Evolutionary conservation across 2,888 invertebrate species (phyloP).

Genomic region (Drosophila cracens): DNA sequence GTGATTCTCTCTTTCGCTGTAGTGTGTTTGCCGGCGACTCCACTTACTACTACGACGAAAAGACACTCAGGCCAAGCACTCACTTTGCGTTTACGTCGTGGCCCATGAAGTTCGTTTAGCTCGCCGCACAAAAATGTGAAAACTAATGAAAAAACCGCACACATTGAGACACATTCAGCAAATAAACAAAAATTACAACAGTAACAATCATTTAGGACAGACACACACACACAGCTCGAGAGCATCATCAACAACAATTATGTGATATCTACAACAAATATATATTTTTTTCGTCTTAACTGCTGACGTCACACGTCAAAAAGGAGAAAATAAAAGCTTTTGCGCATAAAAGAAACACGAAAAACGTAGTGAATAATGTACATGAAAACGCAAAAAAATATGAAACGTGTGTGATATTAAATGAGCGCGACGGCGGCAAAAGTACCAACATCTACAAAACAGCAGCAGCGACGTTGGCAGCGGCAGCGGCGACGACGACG

Average conservation of each 20-base stretch:
- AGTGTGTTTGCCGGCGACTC: constrained; percentile 63
- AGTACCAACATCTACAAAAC: constrained; percentile 32
- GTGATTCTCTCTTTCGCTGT: constrained; percentile 53
- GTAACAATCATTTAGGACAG: constrained; percentile 25
- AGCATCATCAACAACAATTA: constrained; percentile 62
- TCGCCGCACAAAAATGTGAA: constrained; percentile 56
- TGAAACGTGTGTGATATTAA: constrained; percentile 80
- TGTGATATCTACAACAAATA: constrained; percentile 73
- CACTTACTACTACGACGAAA: constrained; percentile 60
- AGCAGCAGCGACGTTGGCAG: constrained; percentile 24
- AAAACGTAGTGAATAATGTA: constrained; percentile 44
- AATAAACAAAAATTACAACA: constrained; percentile 44
- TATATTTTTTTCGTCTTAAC: constrained; percentile 37
- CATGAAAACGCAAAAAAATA: constrained; percentile 63
- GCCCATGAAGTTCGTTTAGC: constrained; percentile 71
- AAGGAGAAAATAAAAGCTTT: constrained; percentile 34
- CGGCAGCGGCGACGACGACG: constrained; percentile 37
- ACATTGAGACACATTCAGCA: constrained; percentile 33
- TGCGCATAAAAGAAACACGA: constrained; percentile 47
- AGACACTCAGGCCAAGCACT: constrained; percentile 48
- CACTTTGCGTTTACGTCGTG: constrained; percentile 76
- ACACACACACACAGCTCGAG: constrained; percentile 16
- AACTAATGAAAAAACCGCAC: constrained; percentile 52
- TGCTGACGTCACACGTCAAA: constrained; percentile 72
- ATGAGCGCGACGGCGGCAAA: constrained; percentile 53